Base-by-base conservation (phyloP, 2,888 invertebrate genomes). In the Glyphotaelius pellucidus region DNA sequence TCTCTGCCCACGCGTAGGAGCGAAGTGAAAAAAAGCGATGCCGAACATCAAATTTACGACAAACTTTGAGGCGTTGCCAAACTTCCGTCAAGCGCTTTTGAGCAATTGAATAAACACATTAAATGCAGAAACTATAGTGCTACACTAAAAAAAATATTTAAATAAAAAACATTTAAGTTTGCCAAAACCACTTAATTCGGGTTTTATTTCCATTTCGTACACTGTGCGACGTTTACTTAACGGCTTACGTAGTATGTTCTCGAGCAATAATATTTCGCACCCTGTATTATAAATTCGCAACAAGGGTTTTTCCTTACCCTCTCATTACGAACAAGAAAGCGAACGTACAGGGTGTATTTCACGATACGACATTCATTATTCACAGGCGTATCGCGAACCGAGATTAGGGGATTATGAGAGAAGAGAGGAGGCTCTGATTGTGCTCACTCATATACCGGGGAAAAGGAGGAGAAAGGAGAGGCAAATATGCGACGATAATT, bases 361-460 rank as follows among this genome's bases (percentile, higher is more conserved):
- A 35, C 32, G 35, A 84, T 84, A 84, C 47, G 42, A 30, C 30
- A 31, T 86, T 86, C 47, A 86, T 86, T 86, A 86, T 86, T 86
- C 86, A 86, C 38, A 5, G 38, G 35, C 42, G 86, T 86, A 86
- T 86, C 86, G 42, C 52, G 38, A 86, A 86, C 42, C 30, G n/a
- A 86, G 86, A 86, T 86, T 86, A 86, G 25, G 25, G 52, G 86
- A 86, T 86, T 86, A 86, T 47, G 67, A 67, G 67, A 67, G 67
- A 67, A 25, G 67, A 67, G 67, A 47, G 86, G n/a, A 4, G 47
- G 5, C 52, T 47, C 30, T 52, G 86, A 86, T 86, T 86, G 86
- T 52, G 19, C 42, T 42, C 30, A 30, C 84, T 25, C 67, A 25
- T 25, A n/a, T 9, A 7, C 25, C 9, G 25, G 25, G 67, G 67